phyloP scores from a whole-genome alignment of 2,113 vertebrate species.

The Piaya cayana region DNA sequence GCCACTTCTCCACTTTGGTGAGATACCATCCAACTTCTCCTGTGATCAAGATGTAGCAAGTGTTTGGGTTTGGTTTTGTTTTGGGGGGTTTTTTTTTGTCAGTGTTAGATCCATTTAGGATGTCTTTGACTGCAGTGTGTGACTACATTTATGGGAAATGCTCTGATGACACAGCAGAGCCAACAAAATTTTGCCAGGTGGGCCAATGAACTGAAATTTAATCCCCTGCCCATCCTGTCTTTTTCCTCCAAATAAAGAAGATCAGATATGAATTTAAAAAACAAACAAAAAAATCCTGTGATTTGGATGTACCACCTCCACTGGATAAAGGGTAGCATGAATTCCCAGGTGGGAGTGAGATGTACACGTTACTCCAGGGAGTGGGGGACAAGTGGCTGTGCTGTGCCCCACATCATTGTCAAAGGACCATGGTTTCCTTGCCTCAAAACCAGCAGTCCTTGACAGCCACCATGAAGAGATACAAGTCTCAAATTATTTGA shows the following conservation, averaged over 20 bases:
- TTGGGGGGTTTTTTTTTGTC: not conserved
- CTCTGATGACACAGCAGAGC: not conserved
- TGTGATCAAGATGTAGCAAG: not conserved
- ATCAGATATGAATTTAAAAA: not conserved
- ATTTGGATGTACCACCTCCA: not conserved
- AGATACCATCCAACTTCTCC: not conserved
- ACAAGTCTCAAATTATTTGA: not conserved
- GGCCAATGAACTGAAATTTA: not conserved
- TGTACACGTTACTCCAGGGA: not conserved
- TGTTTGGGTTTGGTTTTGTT: too few relatives aligned
- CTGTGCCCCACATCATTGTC: not conserved
- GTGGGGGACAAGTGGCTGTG: accelerated
- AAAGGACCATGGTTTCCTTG: not conserved
- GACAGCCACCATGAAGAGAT: not conserved
- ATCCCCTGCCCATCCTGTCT: not conserved
- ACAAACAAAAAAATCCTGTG: not conserved
- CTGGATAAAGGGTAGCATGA: not conserved
- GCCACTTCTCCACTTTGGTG: not conserved
- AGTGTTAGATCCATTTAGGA: not conserved
- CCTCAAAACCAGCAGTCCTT: not conserved
- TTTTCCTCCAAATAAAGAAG: not conserved
- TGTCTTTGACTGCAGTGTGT: not conserved
- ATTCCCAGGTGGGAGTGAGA: not conserved
- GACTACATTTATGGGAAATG: not conserved
- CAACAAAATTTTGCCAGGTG: not conserved